A percentile compares a stretch with the other conserved stretches of the same genome.
Evolutionary conservation across 1,140 invertebrate species (phyloP).

Genomic region (Drosophila orena): DNA sequence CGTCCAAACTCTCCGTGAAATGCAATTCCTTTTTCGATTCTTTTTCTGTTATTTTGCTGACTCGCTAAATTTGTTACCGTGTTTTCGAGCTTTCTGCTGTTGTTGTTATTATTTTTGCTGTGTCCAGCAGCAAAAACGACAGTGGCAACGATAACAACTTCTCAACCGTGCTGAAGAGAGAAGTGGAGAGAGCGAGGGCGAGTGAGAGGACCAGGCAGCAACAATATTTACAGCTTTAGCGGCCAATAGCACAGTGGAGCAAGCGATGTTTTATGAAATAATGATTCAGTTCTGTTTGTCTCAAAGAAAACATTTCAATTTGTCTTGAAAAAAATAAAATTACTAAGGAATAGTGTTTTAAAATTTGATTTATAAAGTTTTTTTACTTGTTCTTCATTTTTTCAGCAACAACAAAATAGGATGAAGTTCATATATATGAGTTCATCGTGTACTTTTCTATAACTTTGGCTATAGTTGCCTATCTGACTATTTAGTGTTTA

Average conservation of each 20-base stretch:
- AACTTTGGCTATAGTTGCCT: too few species aligned
- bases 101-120: constrained; percentile 52
- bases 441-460: too few species aligned
- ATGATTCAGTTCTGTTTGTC: too few species aligned
- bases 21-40: constrained; percentile 80
- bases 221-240: constrained; percentile 80
- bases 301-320: too few species aligned
- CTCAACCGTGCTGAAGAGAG: constrained; percentile 57
- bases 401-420: too few species aligned
- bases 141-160: constrained; percentile 79
- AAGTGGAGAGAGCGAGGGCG: constrained; percentile 24
- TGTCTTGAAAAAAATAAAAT: too few species aligned
- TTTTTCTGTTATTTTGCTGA: constrained; percentile 68
- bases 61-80: constrained; percentile 76
- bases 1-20: constrained; percentile 71
- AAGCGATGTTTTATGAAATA: not conserved
- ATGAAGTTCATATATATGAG: too few species aligned
- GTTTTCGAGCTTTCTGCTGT: constrained; percentile 62
- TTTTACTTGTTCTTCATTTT: too few species aligned
- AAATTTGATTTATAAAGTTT: too few species aligned
- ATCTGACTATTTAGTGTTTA: too few species aligned
- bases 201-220: constrained; percentile 53
- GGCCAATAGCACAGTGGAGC: constrained; percentile 63
- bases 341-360: too few species aligned
- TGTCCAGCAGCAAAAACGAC: constrained; percentile 43